Evolutionary conservation across 2,797 vertebrate species (phyloP), one percentile per base, ranked within the genome.

Genomic region (Phoebastria nigripes): DNA sequence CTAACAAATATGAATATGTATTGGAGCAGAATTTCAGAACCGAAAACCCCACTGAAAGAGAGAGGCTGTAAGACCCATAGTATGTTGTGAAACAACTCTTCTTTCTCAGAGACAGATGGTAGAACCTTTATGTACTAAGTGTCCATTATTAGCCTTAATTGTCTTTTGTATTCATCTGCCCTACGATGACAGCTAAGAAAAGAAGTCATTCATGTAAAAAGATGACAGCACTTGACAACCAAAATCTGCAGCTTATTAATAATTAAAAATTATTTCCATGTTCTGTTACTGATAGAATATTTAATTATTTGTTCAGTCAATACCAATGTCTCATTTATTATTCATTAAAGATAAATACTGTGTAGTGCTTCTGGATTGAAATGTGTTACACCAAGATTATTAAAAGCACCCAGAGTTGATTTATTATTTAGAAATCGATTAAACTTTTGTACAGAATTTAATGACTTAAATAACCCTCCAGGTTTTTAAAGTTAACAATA

Each of bases 291-390:
- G 97, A 98, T 98, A 96, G 98, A 98, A 98, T 98, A 98, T 98
- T 98, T 98, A 98, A 98, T 97, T 66, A 66, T 97, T 97, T 97
- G 73, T 97, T 98, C 98, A 97, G 97, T 98, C 98, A 98, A 98
- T 98, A 98, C 65, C 96, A 94, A 61, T 97, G 89, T 97, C 92
- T 93, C 96, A 97, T 98, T 98, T 98, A 98, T 98, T 98, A 98
- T 98, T 98, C 97, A 98, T 98, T 98, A 96, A 98, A 98, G 97
- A 98, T 98, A 98, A 98, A 98, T 98, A 97, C 92, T 97, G 66
- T 97, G 90, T 90, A 97, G 97, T 97, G 96, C 93, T 94, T 94
- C 89, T 97, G 93, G 96, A 97, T 90, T 97, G 92, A 96, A 98
- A 95, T 97, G 91, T 96, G 96, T 96, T 97, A 86, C 93, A 89